These are phyloP conservation scores for Dryoscopus gambensis DNA, from an alignment of 2,113 vertebrate species.

Conservation along the genomic window DNA sequence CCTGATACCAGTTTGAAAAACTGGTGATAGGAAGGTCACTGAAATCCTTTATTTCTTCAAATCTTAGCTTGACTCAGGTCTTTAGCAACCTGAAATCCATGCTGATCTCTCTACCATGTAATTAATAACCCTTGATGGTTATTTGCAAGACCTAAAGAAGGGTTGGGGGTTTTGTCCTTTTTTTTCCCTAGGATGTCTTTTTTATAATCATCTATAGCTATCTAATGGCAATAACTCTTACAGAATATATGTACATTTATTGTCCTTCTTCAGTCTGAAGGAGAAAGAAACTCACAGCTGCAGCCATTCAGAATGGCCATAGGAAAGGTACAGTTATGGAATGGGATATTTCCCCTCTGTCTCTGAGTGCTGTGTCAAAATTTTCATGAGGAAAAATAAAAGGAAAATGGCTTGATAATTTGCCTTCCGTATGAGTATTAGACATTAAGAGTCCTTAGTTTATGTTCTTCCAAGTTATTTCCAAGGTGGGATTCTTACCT, in stretches of 20 bases:
- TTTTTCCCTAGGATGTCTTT: background rate
- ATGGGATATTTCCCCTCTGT: background rate
- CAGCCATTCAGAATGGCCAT: background rate
- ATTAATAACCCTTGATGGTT: background rate
- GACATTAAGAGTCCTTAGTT: background rate
- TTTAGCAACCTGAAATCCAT: background rate
- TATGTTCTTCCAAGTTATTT: background rate
- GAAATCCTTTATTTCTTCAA: background rate
- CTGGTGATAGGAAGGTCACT: background rate
- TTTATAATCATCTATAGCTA: background rate
- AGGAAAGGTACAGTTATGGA: background rate
- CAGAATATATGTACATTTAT: background rate
- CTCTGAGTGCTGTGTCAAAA: background rate
- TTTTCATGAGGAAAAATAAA: background rate
- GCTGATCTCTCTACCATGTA: background rate
- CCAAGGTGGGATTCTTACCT: background rate
- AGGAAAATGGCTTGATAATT: background rate
- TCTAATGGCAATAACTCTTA: background rate
- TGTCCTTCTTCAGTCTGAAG: background rate
- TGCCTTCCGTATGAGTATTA: background rate
- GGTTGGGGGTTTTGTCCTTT: rapidly evolving
- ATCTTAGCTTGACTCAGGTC: background rate
- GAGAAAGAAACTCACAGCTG: background rate
- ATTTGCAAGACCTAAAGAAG: background rate
- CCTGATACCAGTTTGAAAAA: background rate